Percentiles rank a stretch among this genome's conserved stretches.
phyloP scores from a whole-genome alignment of 2,797 vertebrate genomes.

The Acanthiza pusilla region DNA sequence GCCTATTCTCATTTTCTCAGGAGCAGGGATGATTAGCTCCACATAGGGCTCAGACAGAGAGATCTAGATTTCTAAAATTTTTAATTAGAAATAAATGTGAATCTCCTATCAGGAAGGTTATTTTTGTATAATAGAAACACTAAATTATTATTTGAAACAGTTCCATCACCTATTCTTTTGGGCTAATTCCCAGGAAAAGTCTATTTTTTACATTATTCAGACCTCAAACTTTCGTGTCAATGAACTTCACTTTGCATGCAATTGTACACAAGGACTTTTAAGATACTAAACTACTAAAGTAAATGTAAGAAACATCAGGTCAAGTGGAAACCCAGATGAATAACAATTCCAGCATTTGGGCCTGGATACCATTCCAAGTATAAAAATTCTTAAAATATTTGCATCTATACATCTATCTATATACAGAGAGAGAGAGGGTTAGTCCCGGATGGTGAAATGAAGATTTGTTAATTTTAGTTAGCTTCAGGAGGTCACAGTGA shows the following conservation, averaged over 20 bases:
- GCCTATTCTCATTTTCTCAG: conserved; percentile 23
- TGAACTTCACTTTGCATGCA: not conserved
- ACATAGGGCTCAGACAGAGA: not conserved
- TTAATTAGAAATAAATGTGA: conserved; percentile 50
- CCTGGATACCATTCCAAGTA: not conserved
- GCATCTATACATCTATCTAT: not conserved
- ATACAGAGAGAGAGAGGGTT: not conserved
- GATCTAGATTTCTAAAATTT: not conserved
- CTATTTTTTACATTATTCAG: not conserved
- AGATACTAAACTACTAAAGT: not conserved
- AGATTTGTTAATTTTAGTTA: conserved; percentile 58
- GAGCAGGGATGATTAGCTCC: not conserved
- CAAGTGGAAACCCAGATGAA: not conserved
- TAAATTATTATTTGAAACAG: conserved; percentile 54
- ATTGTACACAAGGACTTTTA: not conserved
- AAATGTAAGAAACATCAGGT: not conserved
- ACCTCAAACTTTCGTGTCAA: not conserved
- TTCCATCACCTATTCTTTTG: not conserved
- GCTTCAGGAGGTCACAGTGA: conserved; percentile 52
- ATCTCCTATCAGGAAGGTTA: not conserved
- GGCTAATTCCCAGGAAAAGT: not conserved
- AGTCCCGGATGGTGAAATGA: conserved; percentile 4
- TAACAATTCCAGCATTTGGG: not conserved
- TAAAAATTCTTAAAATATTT: not conserved
- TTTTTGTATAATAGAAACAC: conserved; percentile 35